Conservation (phyloP, 2,888 invertebrate genomes). For the Pristionchus maxplancki region DNA sequence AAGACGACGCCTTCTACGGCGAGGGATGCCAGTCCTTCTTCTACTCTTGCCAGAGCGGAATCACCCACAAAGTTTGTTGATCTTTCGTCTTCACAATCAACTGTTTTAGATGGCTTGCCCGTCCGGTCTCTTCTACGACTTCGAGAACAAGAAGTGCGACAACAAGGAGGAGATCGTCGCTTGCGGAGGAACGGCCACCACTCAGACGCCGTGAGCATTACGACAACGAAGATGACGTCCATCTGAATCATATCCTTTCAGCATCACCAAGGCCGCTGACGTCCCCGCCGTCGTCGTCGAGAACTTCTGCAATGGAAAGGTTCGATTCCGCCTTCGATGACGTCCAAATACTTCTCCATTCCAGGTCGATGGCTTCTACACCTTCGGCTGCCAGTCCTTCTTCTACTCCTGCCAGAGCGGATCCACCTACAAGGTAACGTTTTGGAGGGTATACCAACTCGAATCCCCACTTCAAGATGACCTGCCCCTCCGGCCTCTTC, state of each 20-base stretch:
- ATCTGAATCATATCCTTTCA: neutral
- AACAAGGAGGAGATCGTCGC: conserved; percentile 34
- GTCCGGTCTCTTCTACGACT: conserved; percentile 47
- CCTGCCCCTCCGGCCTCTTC: conserved; percentile 50
- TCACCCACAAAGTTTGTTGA: conserved; percentile 12
- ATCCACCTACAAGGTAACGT: conserved; percentile 51
- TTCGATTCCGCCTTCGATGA: neutral
- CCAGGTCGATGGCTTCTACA: conserved; percentile 50
- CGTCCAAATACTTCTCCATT: neutral
- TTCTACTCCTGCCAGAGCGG: conserved; percentile 50
- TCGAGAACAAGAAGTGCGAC: conserved; percentile 23
- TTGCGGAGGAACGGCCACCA: conserved; percentile 40
- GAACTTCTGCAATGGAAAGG: conserved; percentile 44
- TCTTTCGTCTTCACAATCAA: neutral
- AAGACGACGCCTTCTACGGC: conserved; percentile 47
- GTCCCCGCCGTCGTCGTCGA: neutral
- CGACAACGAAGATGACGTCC: too few relatives aligned
- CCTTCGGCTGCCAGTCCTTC: conserved; percentile 30
- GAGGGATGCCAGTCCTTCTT: conserved; percentile 45
- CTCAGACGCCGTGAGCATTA: conserved; percentile 10
- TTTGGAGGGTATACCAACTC: too few relatives aligned
- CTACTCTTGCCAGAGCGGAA: conserved; percentile 38
- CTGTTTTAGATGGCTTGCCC: conserved; percentile 16
- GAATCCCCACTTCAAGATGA: conserved; percentile 45
- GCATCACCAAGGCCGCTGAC: neutral